Conservation (phyloP, 37 sponge, comb jelly and placozoan species). For the Halichondria panicea region DNA sequence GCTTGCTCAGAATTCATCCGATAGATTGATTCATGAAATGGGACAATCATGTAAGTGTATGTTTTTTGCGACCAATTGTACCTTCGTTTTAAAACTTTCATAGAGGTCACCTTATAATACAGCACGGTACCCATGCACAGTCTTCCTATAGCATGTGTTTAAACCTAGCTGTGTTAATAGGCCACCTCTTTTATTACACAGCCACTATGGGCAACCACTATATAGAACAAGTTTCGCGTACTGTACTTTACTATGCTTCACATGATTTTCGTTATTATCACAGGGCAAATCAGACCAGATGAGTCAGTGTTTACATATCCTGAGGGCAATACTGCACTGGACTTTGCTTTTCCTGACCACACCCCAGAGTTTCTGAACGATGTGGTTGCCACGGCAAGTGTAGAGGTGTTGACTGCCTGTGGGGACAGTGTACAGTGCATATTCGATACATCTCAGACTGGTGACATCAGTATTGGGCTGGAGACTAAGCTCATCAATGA, state of each 20-base stretch:
- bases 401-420: conserved; percentile 17
- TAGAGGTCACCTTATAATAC: no score
- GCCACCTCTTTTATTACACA: no score
- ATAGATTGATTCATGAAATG: conserved; percentile 63
- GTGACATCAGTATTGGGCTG: conserved; percentile 31
- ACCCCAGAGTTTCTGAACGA: conserved; percentile 53
- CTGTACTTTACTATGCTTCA: no score
- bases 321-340: not conserved
- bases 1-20: conserved; percentile 39
- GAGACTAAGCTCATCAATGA: conserved; percentile 5
- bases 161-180: no score
- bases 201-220: no score
- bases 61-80: no score
- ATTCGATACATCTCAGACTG: conserved; percentile 62
- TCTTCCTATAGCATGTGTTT: no score
- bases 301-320: conserved; percentile 57
- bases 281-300: conserved; percentile 56
- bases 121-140: no score
- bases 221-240: no score
- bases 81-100: no score
- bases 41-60: conserved; percentile 76
- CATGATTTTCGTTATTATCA: no score
- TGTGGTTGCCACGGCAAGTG: conserved; percentile 18
- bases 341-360: conserved; percentile 49
- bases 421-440: conserved; percentile 38